Evolutionary conservation across 2,888 invertebrate species (phyloP).

Genomic region (Ornithoptera priamus): DNA sequence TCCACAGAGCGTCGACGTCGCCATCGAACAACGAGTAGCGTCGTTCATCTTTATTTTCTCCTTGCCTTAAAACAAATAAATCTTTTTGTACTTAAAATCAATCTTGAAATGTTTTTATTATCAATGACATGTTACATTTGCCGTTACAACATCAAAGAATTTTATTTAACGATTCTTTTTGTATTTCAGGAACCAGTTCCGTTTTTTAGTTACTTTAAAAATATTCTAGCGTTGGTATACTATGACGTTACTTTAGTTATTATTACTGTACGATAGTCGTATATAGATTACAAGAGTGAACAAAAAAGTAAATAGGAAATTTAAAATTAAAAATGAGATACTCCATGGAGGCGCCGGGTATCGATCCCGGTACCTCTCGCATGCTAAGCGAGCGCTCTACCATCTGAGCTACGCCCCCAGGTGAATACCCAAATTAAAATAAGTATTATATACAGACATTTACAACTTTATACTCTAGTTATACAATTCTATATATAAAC

Average conservation of each 20-base stretch:
- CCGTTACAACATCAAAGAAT: no score
- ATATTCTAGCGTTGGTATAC: no score
- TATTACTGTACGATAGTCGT: no score
- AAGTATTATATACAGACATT: background rate
- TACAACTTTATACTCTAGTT: no score
- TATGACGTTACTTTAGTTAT: no score
- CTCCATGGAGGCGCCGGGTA: slow-evolving; percentile 75
- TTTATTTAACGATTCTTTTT: no score
- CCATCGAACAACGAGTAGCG: slow-evolving; percentile 95
- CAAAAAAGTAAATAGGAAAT: background rate
- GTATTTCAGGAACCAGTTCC: no score
- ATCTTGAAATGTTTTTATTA: no score
- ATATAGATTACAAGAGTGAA: background rate
- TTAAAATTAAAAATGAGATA: background rate
- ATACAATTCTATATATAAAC: no score
- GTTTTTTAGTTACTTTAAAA: no score
- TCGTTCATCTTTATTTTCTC: slow-evolving; percentile 83
- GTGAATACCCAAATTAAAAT: background rate
- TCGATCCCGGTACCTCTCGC: slow-evolving; percentile 81
- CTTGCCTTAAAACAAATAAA: slow-evolving; percentile 73
- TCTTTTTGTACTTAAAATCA: background rate
- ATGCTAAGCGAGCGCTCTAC: slow-evolving; percentile 81
- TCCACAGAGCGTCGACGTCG: slow-evolving; percentile 96
- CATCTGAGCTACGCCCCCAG: slow-evolving; percentile 79
- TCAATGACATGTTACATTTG: no score